Evolutionary conservation across 2,888 invertebrate species (phyloP).

Genomic region (Tetragonula carbonaria): DNA sequence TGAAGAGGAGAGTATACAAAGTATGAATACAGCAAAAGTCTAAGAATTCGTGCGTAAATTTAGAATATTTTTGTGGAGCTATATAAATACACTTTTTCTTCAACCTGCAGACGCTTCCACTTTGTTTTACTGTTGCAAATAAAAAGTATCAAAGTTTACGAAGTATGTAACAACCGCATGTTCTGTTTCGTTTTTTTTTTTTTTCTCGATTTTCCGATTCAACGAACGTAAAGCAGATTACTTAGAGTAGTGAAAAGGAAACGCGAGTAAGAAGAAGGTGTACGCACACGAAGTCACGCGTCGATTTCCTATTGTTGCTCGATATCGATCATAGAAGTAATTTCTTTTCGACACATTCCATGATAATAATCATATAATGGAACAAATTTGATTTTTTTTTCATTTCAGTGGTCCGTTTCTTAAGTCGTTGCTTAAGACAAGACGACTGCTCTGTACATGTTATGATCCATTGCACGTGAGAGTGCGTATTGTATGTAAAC

Average conservation of each 20-base stretch:
- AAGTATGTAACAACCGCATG: conserved; percentile 20
- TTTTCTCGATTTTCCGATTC: conserved; percentile 41
- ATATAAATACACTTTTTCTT: conserved; percentile 21
- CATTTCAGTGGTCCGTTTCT: conserved; percentile 36
- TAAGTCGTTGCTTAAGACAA: conserved; percentile 14
- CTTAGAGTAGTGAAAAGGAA: conserved; percentile 24
- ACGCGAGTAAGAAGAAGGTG: conserved; percentile 33
- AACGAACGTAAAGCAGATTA: conserved; percentile 35
- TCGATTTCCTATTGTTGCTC: conserved; percentile 54
- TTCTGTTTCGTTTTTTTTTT: not conserved
- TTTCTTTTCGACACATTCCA: conserved; percentile 69
- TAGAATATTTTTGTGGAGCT: conserved; percentile 21
- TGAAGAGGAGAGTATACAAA: conserved; percentile 27
- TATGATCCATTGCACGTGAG: conserved; percentile 3
- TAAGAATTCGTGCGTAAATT: conserved; percentile 30
- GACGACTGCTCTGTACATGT: conserved; percentile 47
- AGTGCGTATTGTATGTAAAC: conserved; percentile 34
- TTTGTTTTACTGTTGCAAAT: conserved; percentile 31
- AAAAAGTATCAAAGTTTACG: conserved; percentile 28
- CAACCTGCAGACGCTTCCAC: conserved; percentile 4
- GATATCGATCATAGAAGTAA: conserved; percentile 55
- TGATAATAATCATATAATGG: conserved; percentile 33
- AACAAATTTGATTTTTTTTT: conserved; percentile 33
- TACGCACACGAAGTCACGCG: conserved; percentile 59
- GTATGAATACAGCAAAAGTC: conserved; percentile 9